Conservation (phyloP, 2,797 vertebrate genomes). For the Propithecus deckenii region DNA sequence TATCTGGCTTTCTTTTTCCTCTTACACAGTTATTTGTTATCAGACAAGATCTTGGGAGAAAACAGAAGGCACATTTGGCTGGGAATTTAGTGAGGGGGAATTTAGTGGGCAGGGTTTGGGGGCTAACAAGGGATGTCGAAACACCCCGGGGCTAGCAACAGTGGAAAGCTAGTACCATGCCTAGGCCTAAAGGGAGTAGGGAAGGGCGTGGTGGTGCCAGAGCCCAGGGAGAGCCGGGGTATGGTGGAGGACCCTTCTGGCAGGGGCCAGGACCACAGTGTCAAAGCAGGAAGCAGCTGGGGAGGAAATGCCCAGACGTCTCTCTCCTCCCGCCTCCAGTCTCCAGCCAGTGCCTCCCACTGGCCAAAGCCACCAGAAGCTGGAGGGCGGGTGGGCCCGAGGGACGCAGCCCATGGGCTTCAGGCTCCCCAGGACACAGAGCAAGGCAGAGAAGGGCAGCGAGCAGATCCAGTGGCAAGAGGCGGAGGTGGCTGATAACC, state of each 20-base stretch:
- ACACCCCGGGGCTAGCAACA: fast-evolving
- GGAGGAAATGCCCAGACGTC: background rate
- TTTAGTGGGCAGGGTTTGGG: background rate
- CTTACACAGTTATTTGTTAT: background rate
- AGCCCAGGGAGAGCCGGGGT: background rate
- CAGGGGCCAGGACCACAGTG: background rate
- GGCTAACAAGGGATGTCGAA: background rate
- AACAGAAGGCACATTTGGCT: background rate
- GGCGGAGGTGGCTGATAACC: background rate
- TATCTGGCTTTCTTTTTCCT: background rate
- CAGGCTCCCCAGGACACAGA: background rate
- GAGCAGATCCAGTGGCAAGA: too few relatives aligned
- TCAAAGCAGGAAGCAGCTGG: background rate
- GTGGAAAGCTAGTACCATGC: background rate
- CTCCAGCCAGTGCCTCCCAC: background rate
- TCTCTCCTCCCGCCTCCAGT: background rate
- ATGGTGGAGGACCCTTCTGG: too few relatives aligned
- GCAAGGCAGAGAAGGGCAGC: background rate
- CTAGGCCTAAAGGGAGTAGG: background rate
- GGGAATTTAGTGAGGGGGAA: background rate
- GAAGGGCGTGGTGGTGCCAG: fast-evolving
- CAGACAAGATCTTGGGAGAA: background rate
- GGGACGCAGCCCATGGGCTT: fast-evolving
- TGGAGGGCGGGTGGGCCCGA: background rate
- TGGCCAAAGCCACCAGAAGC: background rate